Base-by-base conservation (phyloP, 2,113 vertebrate genomes). In the Actinemys pallida region DNA sequence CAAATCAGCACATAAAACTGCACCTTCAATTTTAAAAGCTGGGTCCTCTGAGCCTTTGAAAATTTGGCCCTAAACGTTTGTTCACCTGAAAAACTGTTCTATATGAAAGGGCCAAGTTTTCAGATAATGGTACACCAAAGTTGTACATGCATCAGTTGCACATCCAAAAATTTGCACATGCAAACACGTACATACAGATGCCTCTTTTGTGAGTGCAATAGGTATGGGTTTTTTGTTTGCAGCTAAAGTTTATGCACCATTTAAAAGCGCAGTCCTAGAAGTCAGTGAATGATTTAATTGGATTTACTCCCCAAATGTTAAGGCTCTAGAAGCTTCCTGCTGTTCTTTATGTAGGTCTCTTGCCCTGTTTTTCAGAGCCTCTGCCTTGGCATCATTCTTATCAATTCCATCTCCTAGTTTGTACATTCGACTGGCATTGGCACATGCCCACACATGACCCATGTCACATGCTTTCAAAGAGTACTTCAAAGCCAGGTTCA, bases 371-470 rank as follows among this genome's bases (percentile, higher is more conserved):
- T 99, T 99, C 91, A 99, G 97, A 42, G 98, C 95, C 93, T 99
- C 99, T 1, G 99, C 99, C 91, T 99, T 99, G 16, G 98, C 97
- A 47, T 99, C 98, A 0, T 99, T 98, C 96, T 98, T 99, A 80
- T 98, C 95, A 0, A 98, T 93, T 1, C 99, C 99, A 39, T 99
- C 99, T 35, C 99, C 99, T 24, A 99, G 97, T 95, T 96, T 99
- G 97, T 99, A 99, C 99, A 99, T 99, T 86, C 99, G 99, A 84
- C 99, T 99, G 92, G 99, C 99, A 5, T 99, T 99, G 88, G 99
- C 99, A 65, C 99, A 99, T 78, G 98, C 99, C 99, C 99, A 99
- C 2, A 99, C 42, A 6, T 99, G 99, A 92, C 99, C 99, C 93
- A 99, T 96, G 87, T 99, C 99, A 96, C 99, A 99, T 19, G 98